phyloP scores from a whole-genome alignment of 2,888 invertebrate species.

The Griposia aprilina region DNA sequence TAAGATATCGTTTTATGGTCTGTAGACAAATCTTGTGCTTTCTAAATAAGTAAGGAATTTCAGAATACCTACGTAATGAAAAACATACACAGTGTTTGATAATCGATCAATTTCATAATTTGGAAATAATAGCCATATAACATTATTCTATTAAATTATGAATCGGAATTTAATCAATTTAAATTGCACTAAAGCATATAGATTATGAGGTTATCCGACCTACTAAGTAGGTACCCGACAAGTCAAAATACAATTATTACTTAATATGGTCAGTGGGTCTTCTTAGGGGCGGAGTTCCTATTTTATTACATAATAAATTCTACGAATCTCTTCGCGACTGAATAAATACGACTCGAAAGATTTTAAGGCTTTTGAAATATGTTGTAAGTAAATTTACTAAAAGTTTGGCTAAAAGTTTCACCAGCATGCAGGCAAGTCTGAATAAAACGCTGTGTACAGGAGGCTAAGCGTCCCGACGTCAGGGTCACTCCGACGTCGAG shows the following conservation, averaged over 20 bases:
- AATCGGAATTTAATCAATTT: slow-evolving; percentile 3
- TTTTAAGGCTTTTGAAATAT: slow-evolving; percentile 33
- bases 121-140: background rate
- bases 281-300: too few species aligned
- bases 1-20: slow-evolving; percentile 75
- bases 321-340: slow-evolving; percentile 1
- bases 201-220: background rate
- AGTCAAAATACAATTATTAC: background rate
- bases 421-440: background rate
- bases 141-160: background rate
- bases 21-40: slow-evolving; percentile 56
- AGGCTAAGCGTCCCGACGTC: slow-evolving; percentile 84
- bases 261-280: too few species aligned
- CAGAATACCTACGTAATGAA: background rate
- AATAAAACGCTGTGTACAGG: slow-evolving; percentile 67
- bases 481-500: slow-evolving; percentile 83
- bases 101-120: slow-evolving; percentile 7
- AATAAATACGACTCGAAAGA: slow-evolving; percentile 2
- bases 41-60: slow-evolving; percentile 50
- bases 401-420: slow-evolving; percentile 4
- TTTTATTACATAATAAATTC: background rate
- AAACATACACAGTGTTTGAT: slow-evolving; percentile 6
- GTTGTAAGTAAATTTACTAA: slow-evolving; percentile 38
- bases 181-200: background rate
- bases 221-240: background rate